Percentiles rank a stretch among this genome's conserved stretches.
These are phyloP conservation scores for Myrmophylax atrothorax DNA, from an alignment of 2,113 vertebrate genomes.

Conservation along the genomic window DNA sequence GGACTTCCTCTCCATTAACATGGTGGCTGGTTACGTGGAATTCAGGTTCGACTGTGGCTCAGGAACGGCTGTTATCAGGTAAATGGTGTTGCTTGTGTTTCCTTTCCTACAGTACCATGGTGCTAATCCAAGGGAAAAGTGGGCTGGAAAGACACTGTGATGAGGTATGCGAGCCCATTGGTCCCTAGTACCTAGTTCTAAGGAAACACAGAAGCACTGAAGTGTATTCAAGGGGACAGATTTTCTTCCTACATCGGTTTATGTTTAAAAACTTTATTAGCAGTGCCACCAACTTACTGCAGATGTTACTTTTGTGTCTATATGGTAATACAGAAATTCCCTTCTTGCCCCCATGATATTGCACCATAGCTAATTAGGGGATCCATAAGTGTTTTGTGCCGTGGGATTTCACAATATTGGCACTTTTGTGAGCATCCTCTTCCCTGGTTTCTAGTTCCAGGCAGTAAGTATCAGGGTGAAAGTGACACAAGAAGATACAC, in stretches of 20 bases:
- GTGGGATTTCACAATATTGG: background rate
- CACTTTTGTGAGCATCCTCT: background rate
- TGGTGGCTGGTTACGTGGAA: conserved; percentile 85
- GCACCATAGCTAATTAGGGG: background rate
- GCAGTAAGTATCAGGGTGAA: background rate
- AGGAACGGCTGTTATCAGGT: conserved; percentile 89
- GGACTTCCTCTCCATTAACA: conserved; percentile 89
- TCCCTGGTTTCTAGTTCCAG: background rate
- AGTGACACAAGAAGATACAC: background rate
- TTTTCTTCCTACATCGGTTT: background rate
- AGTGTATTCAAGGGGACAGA: no score
- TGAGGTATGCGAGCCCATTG: background rate
- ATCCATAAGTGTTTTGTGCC: background rate
- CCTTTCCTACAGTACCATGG: background rate
- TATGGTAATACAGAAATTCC: background rate
- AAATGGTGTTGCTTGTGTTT: background rate
- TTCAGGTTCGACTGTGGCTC: conserved; percentile 97
- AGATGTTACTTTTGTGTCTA: background rate
- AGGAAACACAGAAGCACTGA: background rate
- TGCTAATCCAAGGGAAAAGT: background rate
- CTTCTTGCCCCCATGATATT: background rate
- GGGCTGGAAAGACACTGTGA: background rate
- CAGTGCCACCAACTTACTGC: background rate
- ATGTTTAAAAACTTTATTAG: background rate
- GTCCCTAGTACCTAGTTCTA: background rate